phyloP scores from a whole-genome alignment of 2,113 vertebrate genomes.

The Mionectes macconnelli region DNA sequence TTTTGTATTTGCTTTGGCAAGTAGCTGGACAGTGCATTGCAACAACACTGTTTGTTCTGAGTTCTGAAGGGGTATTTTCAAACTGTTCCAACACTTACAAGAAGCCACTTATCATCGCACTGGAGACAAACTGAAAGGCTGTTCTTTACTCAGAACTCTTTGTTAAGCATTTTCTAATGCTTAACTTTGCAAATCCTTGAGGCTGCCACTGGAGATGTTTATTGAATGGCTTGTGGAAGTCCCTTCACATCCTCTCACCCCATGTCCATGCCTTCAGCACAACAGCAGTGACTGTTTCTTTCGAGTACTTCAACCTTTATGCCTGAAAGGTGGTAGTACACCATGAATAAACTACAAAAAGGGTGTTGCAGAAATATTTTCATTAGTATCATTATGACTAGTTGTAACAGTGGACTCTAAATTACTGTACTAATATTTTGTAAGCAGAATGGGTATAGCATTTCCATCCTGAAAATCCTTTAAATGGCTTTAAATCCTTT shows the following conservation, averaged over 20 bases:
- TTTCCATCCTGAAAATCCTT: background rate
- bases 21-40: background rate
- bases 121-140: background rate
- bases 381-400: background rate
- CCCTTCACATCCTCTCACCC: background rate
- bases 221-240: slow-evolving; percentile 28
- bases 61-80: slow-evolving; percentile 2
- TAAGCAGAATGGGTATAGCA: background rate
- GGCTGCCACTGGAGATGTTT: background rate
- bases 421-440: background rate
- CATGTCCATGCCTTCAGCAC: background rate
- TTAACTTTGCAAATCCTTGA: slow-evolving; percentile 16
- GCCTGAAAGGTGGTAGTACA: background rate
- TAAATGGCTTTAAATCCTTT: no score
- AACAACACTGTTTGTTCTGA: background rate
- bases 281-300: background rate
- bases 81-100: background rate
- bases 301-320: background rate
- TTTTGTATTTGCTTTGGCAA: background rate
- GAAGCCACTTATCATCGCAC: slow-evolving; percentile 16
- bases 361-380: background rate
- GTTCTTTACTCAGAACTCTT: slow-evolving; percentile 14
- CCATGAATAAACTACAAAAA: background rate
- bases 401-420: background rate
- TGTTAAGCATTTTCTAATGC: slow-evolving; percentile 17